Evolutionary conservation across 1,140 invertebrate species (phyloP).

Genomic region (Rhyzopertha dominica): DNA sequence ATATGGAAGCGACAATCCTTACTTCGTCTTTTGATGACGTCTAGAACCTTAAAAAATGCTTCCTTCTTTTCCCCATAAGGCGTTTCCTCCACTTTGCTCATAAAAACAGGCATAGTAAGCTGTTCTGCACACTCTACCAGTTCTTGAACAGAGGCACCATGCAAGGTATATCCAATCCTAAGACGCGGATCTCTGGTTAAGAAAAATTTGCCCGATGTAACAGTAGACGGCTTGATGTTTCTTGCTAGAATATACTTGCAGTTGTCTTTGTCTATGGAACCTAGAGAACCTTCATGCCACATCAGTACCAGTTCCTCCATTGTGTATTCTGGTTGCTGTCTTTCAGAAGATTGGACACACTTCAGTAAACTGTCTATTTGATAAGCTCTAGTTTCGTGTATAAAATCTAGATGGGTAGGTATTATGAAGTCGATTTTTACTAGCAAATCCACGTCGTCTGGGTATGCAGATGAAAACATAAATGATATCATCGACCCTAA

Average conservation of each 20-base stretch:
- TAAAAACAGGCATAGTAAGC: conserved; percentile 29
- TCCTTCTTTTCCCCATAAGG: conserved; percentile 52
- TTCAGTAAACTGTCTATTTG: too few species aligned
- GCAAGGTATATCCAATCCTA: conserved; percentile 20
- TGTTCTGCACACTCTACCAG: conserved; percentile 43
- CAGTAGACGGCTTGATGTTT: conserved; percentile 48
- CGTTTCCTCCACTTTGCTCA: conserved; percentile 37
- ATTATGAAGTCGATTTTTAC: conserved; percentile 61
- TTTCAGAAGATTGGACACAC: too few species aligned
- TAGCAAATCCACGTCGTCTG: conserved; percentile 54
- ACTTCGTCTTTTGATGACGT: conserved; percentile 51
- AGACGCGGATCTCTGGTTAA: conserved; percentile 49
- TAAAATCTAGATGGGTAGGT: too few species aligned
- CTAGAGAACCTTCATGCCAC: conserved; percentile 4
- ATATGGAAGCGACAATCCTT: conserved; percentile 56
- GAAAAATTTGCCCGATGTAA: too few species aligned
- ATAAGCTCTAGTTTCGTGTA: too few species aligned
- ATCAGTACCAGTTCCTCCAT: conserved; percentile 48
- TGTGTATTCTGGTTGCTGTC: conserved; percentile 53
- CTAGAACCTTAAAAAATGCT: conserved; percentile 51
- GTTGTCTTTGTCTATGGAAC: conserved; percentile 7
- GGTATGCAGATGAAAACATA: conserved; percentile 52
- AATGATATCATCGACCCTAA: conserved; percentile 57
- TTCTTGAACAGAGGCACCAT: conserved; percentile 21
- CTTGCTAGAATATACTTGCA: conserved; percentile 49